Conservation (phyloP, 2,113 vertebrate species). For the Corythoichthys intestinalis region DNA sequence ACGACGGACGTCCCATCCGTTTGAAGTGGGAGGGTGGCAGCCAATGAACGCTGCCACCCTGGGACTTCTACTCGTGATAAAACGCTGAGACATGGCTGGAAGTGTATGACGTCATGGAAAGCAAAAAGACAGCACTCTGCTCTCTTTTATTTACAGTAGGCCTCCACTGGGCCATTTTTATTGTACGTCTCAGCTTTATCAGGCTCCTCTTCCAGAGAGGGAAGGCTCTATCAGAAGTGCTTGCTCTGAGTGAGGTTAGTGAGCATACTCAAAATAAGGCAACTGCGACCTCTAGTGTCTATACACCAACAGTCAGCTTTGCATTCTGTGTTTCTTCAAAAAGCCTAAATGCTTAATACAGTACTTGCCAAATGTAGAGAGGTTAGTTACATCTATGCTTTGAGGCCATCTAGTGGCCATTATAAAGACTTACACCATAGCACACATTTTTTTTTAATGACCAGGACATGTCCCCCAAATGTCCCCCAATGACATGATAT, state of each 20-base stretch:
- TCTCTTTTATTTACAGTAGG: conserved; percentile 59
- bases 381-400: conserved; percentile 4
- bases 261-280: neutral
- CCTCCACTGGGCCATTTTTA: conserved; percentile 19
- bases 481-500: too few species aligned
- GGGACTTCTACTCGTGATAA: too few species aligned
- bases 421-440: neutral
- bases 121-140: conserved; percentile 25
- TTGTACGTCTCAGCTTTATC: neutral
- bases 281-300: conserved; percentile 48
- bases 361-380: too few species aligned
- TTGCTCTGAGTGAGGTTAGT: too few species aligned
- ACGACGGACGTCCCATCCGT: too few species aligned
- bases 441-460: too few species aligned
- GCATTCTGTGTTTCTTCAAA: too few species aligned
- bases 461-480: too few species aligned
- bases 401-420: conserved; percentile 48
- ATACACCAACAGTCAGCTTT: neutral
- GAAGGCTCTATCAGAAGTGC: neutral
- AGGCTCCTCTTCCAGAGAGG: neutral
- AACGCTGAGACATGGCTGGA: conserved; percentile 14
- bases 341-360: too few species aligned
- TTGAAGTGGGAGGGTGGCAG: too few species aligned
- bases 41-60: too few species aligned
- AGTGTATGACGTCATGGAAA: conserved; percentile 47